Conservation (phyloP, 2,797 vertebrate species). For the Lagocephalus sceleratus region DNA sequence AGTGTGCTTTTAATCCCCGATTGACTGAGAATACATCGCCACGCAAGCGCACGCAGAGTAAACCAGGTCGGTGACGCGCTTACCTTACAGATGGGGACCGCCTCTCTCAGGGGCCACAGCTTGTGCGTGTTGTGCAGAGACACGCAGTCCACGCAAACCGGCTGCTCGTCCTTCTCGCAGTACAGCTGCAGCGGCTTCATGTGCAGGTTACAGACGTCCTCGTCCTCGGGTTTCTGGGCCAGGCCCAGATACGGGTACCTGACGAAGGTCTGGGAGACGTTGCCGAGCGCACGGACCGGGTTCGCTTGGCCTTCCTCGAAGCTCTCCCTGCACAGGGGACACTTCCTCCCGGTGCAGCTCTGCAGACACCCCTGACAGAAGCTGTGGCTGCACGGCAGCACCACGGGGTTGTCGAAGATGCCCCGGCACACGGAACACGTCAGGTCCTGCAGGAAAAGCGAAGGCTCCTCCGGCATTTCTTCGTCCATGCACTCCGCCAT, state of each 20-base stretch:
- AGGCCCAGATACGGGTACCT: constrained; percentile 23
- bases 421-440: constrained; percentile 79
- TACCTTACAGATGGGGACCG: constrained; percentile 60
- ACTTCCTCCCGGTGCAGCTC: constrained; percentile 30
- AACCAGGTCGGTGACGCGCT: no score
- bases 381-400: constrained; percentile 81
- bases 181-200: constrained; percentile 66
- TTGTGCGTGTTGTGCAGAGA: constrained; percentile 59
- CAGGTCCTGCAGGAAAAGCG: constrained; percentile 67
- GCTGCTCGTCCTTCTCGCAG: constrained; percentile 75
- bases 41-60: no score
- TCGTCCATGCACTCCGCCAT: constrained; percentile 32
- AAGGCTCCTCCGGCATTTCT: constrained; percentile 33
- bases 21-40: no score
- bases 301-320: constrained; percentile 38
- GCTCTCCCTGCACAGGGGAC: constrained; percentile 61
- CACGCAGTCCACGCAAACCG: constrained; percentile 74
- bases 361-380: constrained; percentile 79
- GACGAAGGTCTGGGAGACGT: constrained; percentile 60
- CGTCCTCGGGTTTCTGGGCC: accelerated
- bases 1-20: no score
- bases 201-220: constrained; percentile 63
- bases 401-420: constrained; percentile 76
- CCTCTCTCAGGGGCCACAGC: constrained; percentile 45
- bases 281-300: constrained; percentile 59